A percentile compares a stretch with the other conserved stretches of the same genome.
These are phyloP conservation scores for Leptopilina drosophilae DNA, from an alignment of 2,888 invertebrate genomes.

Conservation along the genomic window DNA sequence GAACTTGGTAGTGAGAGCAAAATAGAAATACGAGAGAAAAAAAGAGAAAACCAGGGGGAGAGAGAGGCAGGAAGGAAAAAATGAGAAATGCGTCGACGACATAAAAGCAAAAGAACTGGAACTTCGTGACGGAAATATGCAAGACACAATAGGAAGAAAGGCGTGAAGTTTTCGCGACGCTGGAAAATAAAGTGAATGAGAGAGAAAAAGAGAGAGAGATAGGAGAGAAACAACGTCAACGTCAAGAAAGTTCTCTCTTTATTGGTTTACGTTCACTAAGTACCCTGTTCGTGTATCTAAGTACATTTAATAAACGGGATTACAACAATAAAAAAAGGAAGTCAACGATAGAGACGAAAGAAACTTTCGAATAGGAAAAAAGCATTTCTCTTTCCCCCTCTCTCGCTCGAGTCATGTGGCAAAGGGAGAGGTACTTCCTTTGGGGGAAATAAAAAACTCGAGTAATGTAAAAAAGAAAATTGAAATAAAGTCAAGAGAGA, in stretches of 20 bases:
- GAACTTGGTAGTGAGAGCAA: conserved; percentile 11
- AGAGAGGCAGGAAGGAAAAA: conserved; percentile 11
- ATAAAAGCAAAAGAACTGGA: conserved; percentile 40
- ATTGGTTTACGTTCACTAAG: conserved; percentile 67
- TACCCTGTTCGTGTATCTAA: conserved; percentile 61
- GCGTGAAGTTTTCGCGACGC: conserved; percentile 21
- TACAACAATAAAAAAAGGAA: not conserved
- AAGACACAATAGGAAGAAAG: conserved; percentile 28
- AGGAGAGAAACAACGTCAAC: conserved; percentile 60
- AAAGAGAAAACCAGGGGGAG: not conserved
- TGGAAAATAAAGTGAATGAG: conserved; percentile 40
- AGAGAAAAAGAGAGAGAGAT: conserved; percentile 49
- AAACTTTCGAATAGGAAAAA: conserved; percentile 66
- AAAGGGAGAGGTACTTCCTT: conserved; percentile 50
- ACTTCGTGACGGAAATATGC: conserved; percentile 41
- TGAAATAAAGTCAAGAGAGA: too few species aligned
- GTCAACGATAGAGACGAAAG: conserved; percentile 11
- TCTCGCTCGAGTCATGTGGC: conserved; percentile 54
- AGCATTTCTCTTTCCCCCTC: conserved; percentile 11
- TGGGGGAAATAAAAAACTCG: conserved; percentile 39
- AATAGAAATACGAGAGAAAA: conserved; percentile 10
- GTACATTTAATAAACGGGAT: conserved; percentile 62
- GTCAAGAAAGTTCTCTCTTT: conserved; percentile 64
- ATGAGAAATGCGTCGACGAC: conserved; percentile 34
- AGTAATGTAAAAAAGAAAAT: too few species aligned